phyloP scores from a whole-genome alignment of 2,888 invertebrate species.

The Sarcophaga carnaria region DNA sequence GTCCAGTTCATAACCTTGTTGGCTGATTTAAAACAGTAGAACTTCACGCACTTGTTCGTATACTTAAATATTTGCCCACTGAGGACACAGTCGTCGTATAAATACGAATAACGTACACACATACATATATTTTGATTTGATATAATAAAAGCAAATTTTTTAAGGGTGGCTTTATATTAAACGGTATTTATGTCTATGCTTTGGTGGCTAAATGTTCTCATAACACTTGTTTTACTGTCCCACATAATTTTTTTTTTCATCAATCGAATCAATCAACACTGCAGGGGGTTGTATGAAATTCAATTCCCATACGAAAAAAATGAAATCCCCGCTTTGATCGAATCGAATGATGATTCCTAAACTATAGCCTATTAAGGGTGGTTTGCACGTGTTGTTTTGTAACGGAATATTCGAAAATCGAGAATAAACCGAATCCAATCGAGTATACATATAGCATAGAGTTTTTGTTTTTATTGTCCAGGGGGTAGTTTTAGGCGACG shows the following conservation, averaged over 20 bases:
- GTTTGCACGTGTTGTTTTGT: constrained; percentile 64
- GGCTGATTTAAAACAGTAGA: no score
- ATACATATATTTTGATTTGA: constrained; percentile 17
- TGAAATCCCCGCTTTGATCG: constrained; percentile 22
- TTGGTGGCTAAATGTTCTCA: constrained; percentile 3
- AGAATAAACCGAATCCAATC: neutral
- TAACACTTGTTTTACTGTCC: constrained; percentile 52
- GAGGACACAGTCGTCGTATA: no score
- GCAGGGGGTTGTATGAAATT: constrained; percentile 26
- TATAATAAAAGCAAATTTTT: neutral
- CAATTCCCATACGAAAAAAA: constrained; percentile 47
- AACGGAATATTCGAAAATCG: constrained; percentile 45
- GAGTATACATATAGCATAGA: neutral
- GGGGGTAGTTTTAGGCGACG: constrained; percentile 56
- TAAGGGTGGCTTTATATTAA: constrained; percentile 33
- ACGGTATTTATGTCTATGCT: neutral
- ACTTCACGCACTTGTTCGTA: no score
- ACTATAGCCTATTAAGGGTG: constrained; percentile 47
- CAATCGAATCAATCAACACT: constrained; percentile 27
- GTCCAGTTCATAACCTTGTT: no score
- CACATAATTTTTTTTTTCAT: constrained; percentile 3
- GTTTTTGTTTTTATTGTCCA: constrained; percentile 38
- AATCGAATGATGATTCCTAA: neutral
- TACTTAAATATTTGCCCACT: no score
- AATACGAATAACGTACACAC: no score